These are phyloP conservation scores for Notocelia uddmanniana DNA, from an alignment of 2,888 invertebrate species.

Conservation along the genomic window DNA sequence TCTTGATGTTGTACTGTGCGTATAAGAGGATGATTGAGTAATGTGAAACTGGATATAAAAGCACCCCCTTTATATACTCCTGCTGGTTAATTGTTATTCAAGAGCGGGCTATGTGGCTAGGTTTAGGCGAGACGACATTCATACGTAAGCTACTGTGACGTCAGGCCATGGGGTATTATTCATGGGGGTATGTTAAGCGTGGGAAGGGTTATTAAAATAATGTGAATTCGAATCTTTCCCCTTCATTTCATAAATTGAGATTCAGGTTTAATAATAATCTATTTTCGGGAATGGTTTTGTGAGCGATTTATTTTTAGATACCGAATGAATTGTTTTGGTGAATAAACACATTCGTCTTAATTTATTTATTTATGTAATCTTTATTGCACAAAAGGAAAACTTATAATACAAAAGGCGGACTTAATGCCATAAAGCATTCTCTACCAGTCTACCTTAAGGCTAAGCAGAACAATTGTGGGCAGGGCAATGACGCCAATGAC, in stretches of 20 bases:
- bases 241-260: neutral
- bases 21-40: neutral
- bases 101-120: neutral
- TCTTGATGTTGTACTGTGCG: neutral
- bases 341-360: no score
- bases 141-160: neutral
- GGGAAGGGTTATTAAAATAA: neutral
- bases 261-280: neutral
- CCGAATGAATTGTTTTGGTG: no score
- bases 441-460: no score
- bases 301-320: no score
- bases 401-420: no score
- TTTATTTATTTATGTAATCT: no score
- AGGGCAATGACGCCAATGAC: no score
- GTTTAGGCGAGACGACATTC: neutral
- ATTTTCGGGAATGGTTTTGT: no score
- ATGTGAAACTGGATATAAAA: neutral
- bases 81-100: neutral
- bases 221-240: no score
- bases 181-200: neutral
- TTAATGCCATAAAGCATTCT: no score
- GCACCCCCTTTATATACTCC: neutral
- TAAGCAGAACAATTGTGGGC: no score
- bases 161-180: neutral
- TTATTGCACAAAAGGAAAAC: no score